Evolutionary conservation across 2,113 vertebrate genomes (phyloP), one percentile per base, ranked within the genome.

Genomic region (Campylorhamphus procurvoides): DNA sequence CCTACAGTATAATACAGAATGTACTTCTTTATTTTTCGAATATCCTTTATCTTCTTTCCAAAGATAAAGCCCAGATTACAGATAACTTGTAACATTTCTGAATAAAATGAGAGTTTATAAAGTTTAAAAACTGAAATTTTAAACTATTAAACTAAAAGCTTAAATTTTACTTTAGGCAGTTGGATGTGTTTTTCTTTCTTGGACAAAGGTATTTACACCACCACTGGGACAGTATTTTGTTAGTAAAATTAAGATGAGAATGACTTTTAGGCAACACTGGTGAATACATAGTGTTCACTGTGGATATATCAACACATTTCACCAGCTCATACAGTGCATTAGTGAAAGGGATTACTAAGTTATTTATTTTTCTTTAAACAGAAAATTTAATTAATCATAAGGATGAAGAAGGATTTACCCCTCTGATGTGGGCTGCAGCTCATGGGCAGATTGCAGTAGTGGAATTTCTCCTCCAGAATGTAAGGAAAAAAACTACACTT

Each of bases 371-470:
- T 96, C 94, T 97, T 96, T 92, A 90, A 97, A 98, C 96, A 99
- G 99, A 99, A 97, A 99, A 98, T 80, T 98, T 99, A 87, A 99
- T 99, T 96, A 99, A 99, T 97, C 98, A 99, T 87, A 99, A 99
- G 95, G 99, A 99, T 83, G 99, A 99, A 98, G 99, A 99, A 97
- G 99, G 99, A 92, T 99, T 99, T 96, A 99, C 99, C 4, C 99
- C 99, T 25, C 97, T 99, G 79, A 99, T 99, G 99, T 99, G 99
- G 99, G 99, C 99, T 14, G 99, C 99, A 89, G 99, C 99, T 94
- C 99, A 99, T 49, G 99, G 99, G 76, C 99, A 99, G 94, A 99
- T 99, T 78, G 99, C 99, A 89, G 98, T 99, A 49, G 99, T 99
- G 83, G 99, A 99, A 97, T 99, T 99, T 97, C 98, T 99, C 33